phyloP scores from a whole-genome alignment of 1,140 invertebrate genomes.

The Himalopsyche phryganea region DNA sequence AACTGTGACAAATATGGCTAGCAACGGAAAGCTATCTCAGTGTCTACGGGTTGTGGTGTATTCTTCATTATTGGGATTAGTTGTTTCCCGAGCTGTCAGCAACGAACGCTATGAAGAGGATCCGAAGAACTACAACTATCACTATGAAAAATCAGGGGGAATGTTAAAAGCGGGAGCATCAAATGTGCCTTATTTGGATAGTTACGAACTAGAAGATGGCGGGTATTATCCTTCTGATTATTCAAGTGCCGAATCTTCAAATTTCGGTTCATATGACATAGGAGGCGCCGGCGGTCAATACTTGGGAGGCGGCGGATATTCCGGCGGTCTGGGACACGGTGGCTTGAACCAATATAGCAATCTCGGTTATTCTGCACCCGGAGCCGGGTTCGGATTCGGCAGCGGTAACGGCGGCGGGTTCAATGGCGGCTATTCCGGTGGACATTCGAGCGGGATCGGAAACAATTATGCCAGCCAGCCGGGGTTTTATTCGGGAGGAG shows the following conservation, averaged over 20 bases:
- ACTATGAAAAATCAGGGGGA: constrained; percentile 26
- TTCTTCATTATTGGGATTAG: constrained; percentile 7
- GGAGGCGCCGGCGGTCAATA: constrained; percentile 7
- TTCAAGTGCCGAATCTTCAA: constrained; percentile 44
- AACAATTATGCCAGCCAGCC: constrained; percentile 32
- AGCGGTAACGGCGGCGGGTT: constrained; percentile 38
- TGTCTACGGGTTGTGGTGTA: constrained; percentile 10
- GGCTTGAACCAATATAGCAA: constrained; percentile 31
- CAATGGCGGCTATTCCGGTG: constrained; percentile 37
- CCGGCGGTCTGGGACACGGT: constrained; percentile 31
- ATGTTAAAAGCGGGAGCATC: constrained; percentile 28
- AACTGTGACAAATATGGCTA: constrained; percentile 12
- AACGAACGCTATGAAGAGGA: background rate
- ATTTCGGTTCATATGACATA: constrained; percentile 42
- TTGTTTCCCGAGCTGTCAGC: constrained; percentile 1
- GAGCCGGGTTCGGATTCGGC: constrained; percentile 40
- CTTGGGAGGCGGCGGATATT: constrained; percentile 12
- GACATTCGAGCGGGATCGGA: constrained; percentile 41
- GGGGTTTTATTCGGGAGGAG: constrained; percentile 21
- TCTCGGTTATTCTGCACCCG: constrained; percentile 12
- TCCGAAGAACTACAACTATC: constrained; percentile 28
- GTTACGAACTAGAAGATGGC: constrained; percentile 50
- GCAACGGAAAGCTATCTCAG: background rate
- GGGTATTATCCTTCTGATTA: constrained; percentile 46
- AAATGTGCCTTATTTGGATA: constrained; percentile 44